phyloP scores from a whole-genome alignment of 2,888 invertebrate genomes.

The Dendrolimus houi region DNA sequence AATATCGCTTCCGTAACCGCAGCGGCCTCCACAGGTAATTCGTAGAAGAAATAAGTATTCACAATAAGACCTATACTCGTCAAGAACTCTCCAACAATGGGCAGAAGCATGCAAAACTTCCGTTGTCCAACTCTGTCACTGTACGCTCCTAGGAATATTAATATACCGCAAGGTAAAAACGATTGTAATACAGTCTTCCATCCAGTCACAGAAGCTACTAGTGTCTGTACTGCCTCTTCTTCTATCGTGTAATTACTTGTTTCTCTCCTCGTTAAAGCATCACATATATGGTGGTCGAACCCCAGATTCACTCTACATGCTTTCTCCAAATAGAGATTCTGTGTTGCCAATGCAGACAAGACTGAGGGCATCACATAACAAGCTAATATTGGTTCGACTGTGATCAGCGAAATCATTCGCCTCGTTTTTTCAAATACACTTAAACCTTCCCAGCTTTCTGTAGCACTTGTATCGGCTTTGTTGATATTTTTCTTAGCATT shows the following conservation, averaged over 20 bases:
- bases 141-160: constrained; percentile 89
- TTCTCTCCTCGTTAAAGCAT: constrained; percentile 83
- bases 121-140: constrained; percentile 81
- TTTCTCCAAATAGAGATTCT: constrained; percentile 90
- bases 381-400: constrained; percentile 85
- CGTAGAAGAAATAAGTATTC: constrained; percentile 87
- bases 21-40: constrained; percentile 87
- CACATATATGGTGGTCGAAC: constrained; percentile 84
- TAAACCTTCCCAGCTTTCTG: constrained; percentile 63
- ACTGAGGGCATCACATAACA: constrained; percentile 82
- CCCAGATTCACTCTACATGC: constrained; percentile 89
- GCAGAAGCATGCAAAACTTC: constrained; percentile 89
- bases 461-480: constrained; percentile 29
- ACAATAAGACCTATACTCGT: constrained; percentile 86
- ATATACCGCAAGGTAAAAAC: constrained; percentile 84
- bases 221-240: constrained; percentile 81
- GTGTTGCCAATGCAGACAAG: constrained; percentile 84
- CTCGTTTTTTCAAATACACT: constrained; percentile 72
- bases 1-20: constrained; percentile 88
- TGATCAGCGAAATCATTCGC: constrained; percentile 79
- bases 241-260: constrained; percentile 78
- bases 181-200: constrained; percentile 93
- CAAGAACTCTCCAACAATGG: constrained; percentile 87
- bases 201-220: constrained; percentile 88
- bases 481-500: constrained; percentile 26